phyloP scores from a whole-genome alignment of 1,140 invertebrate species.

The Camponotus pennsylvanicus region DNA sequence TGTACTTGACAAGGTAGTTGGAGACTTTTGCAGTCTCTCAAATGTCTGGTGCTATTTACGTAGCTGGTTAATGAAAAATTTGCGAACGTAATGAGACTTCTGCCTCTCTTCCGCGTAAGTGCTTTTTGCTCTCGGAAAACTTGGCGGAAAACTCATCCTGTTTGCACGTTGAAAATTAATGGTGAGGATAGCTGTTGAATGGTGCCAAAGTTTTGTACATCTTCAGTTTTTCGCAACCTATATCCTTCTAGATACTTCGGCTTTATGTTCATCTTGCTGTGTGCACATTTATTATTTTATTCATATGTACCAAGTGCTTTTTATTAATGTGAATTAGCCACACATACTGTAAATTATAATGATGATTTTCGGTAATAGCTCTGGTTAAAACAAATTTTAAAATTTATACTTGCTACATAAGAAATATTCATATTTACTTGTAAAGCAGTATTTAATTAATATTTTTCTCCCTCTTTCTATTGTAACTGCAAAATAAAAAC shows the following conservation, averaged over 20 bases:
- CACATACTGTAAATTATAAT: conserved; percentile 12
- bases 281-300: conserved; percentile 7
- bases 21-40: background rate
- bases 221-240: background rate
- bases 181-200: conserved; percentile 15
- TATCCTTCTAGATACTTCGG: background rate
- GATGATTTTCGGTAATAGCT: background rate
- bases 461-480: background rate
- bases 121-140: conserved; percentile 5
- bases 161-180: conserved; percentile 32
- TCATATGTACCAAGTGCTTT: background rate
- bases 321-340: conserved; percentile 5
- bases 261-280: background rate
- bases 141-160: conserved; percentile 8
- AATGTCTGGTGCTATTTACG: background rate
- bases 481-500: background rate
- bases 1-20: background rate
- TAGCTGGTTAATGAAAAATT: conserved; percentile 39
- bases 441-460: background rate
- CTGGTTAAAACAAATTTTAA: conserved; percentile 1
- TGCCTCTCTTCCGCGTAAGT: background rate
- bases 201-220: conserved; percentile 11
- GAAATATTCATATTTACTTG: background rate
- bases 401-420: background rate
- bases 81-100: conserved; percentile 24